Percentiles rank a stretch among this genome's conserved stretches.
Conservation (phyloP, 2,888 invertebrate species). For the Callinectes sapidus region DNA sequence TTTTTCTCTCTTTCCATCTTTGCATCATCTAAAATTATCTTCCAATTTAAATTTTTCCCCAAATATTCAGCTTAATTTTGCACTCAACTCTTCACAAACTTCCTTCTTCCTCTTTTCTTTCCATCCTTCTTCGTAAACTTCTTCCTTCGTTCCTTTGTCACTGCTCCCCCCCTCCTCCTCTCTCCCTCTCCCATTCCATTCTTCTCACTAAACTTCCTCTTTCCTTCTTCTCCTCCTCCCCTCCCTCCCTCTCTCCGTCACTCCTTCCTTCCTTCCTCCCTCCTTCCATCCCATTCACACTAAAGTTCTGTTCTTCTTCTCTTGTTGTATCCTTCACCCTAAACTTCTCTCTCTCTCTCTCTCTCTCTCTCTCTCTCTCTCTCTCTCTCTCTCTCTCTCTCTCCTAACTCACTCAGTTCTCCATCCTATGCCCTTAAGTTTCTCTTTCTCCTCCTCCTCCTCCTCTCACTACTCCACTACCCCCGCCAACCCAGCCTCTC, state of each 20-base stretch:
- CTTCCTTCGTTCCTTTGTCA: neutral
- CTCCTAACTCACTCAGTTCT: constrained; percentile 12
- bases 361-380: constrained; percentile 35
- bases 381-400: neutral
- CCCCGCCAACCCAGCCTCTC: neutral
- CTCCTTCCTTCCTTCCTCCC: neutral
- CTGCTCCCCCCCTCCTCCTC: constrained; percentile 1
- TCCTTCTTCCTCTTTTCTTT: neutral
- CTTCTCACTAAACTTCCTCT: constrained; percentile 3
- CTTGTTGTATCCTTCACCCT: neutral
- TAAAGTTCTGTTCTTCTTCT: neutral
- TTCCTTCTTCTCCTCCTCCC: neutral
- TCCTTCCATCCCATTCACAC: neutral
- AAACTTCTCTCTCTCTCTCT: constrained; percentile 25
- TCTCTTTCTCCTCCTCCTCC: neutral
- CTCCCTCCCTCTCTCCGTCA: neutral
- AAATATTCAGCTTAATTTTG: neutral
- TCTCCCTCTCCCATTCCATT: neutral
- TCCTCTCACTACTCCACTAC: neutral
- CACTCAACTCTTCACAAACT: neutral
- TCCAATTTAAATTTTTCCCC: neutral
- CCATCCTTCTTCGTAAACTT: neutral
- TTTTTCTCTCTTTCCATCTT: neutral
- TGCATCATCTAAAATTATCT: neutral
- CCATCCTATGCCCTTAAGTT: constrained; percentile 17